Evolutionary conservation across 2,113 vertebrate genomes (phyloP).

Genomic region (Neolamprologus devosi): DNA sequence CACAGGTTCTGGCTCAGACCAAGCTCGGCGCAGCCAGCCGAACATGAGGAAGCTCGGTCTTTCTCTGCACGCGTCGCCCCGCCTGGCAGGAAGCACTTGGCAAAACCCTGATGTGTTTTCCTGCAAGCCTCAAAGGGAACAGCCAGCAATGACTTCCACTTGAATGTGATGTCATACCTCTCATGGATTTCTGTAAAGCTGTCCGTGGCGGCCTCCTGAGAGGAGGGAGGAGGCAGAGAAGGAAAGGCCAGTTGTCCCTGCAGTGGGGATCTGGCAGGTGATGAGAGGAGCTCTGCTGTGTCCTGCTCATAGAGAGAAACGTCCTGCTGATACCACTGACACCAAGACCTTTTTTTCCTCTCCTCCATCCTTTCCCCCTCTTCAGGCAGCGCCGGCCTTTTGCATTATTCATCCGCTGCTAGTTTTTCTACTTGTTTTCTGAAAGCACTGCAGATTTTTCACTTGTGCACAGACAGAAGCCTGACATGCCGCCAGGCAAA

Average conservation of each 20-base stretch:
- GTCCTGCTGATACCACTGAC: constrained; percentile 10
- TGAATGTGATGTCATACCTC: not conserved
- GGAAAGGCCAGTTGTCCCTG: not conserved
- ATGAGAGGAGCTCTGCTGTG: constrained; percentile 37
- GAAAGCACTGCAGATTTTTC: not conserved
- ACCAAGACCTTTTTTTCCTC: not conserved
- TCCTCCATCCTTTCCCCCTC: not conserved
- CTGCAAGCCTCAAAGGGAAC: not conserved
- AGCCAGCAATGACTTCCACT: not conserved
- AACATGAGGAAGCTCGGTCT: constrained; percentile 8
- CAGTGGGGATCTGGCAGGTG: constrained; percentile 31
- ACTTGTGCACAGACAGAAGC: not conserved
- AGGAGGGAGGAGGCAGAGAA: not conserved
- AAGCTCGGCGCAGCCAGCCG: not conserved
- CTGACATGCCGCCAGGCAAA: not conserved
- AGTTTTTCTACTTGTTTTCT: not conserved
- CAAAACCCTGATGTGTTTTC: not conserved
- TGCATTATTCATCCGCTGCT: not conserved
- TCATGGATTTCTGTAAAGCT: not conserved
- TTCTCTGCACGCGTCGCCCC: not conserved
- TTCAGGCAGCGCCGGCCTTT: not conserved
- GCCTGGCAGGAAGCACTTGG: not conserved
- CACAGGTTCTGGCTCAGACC: not conserved
- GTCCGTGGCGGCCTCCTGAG: not conserved
- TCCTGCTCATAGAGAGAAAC: constrained; percentile 12